Conservation (phyloP, 1,140 invertebrate species). For the Drosophila nikananu region DNA sequence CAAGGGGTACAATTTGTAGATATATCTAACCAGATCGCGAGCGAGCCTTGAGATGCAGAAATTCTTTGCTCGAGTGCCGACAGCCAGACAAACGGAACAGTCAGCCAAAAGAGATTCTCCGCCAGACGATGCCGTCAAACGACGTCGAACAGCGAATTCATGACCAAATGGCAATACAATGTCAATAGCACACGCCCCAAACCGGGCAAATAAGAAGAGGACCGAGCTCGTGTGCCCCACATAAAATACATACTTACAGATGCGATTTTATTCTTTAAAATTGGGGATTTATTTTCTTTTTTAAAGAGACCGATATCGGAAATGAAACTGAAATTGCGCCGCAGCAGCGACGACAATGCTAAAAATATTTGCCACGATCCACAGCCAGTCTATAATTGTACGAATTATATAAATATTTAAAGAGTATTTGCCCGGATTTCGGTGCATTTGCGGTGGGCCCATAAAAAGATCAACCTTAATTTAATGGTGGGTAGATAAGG, state of each 20-base stretch:
- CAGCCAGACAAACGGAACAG: constrained; percentile 19
- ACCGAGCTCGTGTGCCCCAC: constrained; percentile 52
- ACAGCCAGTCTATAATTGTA: constrained; percentile 70
- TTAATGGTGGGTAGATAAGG: constrained; percentile 55
- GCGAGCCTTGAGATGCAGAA: constrained; percentile 26
- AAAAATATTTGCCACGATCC: constrained; percentile 67
- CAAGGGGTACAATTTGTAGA: constrained; percentile 18
- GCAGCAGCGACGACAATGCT: constrained; percentile 48
- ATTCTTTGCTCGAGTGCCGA: constrained; percentile 33
- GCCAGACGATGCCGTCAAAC: constrained; percentile 19
- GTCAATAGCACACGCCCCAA: constrained; percentile 67
- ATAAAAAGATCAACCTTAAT: constrained; percentile 60
- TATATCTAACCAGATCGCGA: constrained; percentile 13
- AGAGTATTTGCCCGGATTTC: constrained; percentile 38
- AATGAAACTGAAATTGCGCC: constrained; percentile 66
- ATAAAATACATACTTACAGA: constrained; percentile 29
- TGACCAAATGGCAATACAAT: constrained; percentile 63
- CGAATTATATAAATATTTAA: constrained; percentile 77
- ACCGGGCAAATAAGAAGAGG: constrained; percentile 7
- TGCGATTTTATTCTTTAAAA: constrained; percentile 20
- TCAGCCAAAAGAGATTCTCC: constrained; percentile 25
- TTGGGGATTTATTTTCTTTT: constrained; percentile 25
- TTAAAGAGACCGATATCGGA: constrained; percentile 62
- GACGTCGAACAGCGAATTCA: constrained; percentile 31
- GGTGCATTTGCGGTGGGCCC: constrained; percentile 16